phyloP scores from a whole-genome alignment of 2,888 invertebrate species.

The Sabellastarte sp. region DNA sequence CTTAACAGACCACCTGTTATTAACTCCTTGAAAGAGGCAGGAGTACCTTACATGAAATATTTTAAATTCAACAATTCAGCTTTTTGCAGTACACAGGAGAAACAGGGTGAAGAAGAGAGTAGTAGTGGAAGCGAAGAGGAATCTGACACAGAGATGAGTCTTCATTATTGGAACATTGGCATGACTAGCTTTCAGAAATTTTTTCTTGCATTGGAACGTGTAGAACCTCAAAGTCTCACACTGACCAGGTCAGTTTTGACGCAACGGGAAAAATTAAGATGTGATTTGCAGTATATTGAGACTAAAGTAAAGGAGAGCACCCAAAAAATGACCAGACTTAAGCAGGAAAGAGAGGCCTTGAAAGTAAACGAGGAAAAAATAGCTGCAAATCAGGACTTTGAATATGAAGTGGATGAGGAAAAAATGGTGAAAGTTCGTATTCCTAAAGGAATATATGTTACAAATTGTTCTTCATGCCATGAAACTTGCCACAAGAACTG shows the following conservation, averaged over 20 bases:
- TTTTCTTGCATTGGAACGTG: neutral
- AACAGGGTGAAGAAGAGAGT: neutral
- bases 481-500: neutral
- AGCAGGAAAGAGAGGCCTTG: neutral
- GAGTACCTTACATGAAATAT: neutral
- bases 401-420: neutral
- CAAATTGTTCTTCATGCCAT: neutral
- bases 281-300: neutral
- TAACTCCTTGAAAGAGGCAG: neutral
- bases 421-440: neutral
- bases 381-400: neutral
- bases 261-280: neutral
- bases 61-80: neutral
- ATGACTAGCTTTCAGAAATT: neutral
- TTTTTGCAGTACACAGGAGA: neutral
- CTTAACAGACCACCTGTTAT: neutral
- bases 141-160: neutral
- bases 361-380: neutral
- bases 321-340: neutral
- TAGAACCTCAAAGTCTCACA: neutral
- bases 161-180: neutral
- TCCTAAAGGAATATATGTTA: neutral
- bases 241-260: neutral
- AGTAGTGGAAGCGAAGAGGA: neutral
- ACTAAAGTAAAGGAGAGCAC: neutral